A percentile compares a stretch with the other conserved stretches of the same genome.
Evolutionary conservation across 2,888 invertebrate species (phyloP).

Genomic region (Oasisia sp.): DNA sequence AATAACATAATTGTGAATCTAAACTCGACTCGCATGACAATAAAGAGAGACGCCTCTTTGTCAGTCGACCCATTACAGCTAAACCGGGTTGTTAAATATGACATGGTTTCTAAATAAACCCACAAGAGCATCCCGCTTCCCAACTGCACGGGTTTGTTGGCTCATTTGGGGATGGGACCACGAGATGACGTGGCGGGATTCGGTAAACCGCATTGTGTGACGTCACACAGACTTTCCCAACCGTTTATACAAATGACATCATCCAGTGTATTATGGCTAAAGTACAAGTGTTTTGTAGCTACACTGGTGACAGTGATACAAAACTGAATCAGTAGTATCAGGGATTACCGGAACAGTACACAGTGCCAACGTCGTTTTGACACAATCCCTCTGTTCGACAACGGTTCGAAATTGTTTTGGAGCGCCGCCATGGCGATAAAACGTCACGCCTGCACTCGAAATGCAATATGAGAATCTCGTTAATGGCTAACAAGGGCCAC

Average conservation of each 20-base stretch:
- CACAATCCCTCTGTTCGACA: not conserved
- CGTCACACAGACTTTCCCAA: not conserved
- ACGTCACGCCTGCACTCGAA: not conserved
- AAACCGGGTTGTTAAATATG: not conserved
- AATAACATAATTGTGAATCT: not conserved
- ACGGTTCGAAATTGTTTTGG: not conserved
- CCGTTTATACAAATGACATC: not conserved
- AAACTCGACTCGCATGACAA: not conserved
- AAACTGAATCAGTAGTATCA: not conserved
- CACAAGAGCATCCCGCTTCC: not conserved
- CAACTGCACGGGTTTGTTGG: not conserved
- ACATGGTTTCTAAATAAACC: not conserved
- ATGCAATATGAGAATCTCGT: not conserved
- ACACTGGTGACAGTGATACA: not conserved
- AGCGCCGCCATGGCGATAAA: not conserved
- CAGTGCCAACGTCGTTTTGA: not conserved
- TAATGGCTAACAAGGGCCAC: not conserved
- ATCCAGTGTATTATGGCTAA: not conserved
- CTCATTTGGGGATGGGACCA: not conserved
- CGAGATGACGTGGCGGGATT: not conserved
- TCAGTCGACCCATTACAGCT: not conserved
- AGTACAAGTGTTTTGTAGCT: not conserved
- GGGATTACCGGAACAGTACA: not conserved
- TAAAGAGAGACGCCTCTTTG: not conserved
- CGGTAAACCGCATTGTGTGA: not conserved